Evolutionary conservation across 2,113 vertebrate genomes (phyloP).

Genomic region (Sakesphorus luctuosus): DNA sequence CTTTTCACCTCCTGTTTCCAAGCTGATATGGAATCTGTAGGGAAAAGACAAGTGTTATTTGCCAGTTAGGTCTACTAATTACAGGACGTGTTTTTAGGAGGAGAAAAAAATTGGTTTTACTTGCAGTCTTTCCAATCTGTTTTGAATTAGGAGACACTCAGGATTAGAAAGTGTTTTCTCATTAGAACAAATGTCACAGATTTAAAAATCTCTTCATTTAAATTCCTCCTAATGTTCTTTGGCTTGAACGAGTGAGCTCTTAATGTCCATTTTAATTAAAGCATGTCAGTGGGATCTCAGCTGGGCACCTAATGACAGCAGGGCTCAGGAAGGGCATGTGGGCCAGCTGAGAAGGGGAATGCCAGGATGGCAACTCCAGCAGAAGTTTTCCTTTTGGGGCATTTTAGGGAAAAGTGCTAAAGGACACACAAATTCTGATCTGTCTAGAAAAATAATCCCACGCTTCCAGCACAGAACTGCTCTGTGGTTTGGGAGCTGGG

Average conservation of each 20-base stretch:
- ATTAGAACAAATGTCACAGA: conserved; percentile 75
- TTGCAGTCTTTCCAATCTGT: conserved; percentile 55
- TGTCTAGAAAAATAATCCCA: not conserved
- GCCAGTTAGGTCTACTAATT: conserved; percentile 11
- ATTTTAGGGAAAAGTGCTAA: not conserved
- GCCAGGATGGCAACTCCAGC: not conserved
- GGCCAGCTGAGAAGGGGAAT: not conserved
- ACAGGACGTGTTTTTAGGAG: not conserved
- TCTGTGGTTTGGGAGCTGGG: fast-evolving
- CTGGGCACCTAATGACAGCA: conserved; percentile 23
- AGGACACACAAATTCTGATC: not conserved
- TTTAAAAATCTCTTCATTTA: conserved; percentile 61
- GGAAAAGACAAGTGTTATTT: not conserved
- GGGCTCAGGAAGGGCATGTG: not conserved
- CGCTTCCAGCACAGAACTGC: fast-evolving
- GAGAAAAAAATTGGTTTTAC: conserved; percentile 10
- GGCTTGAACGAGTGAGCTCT: conserved; percentile 67
- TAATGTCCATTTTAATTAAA: conserved; percentile 76
- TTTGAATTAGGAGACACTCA: conserved; percentile 46
- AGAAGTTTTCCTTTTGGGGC: not conserved
- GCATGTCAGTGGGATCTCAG: conserved; percentile 35
- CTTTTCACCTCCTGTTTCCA: not conserved
- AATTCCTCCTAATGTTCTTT: conserved; percentile 72
- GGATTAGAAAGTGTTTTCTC: conserved; percentile 66
- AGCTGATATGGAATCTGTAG: not conserved